Evolutionary conservation across 1,140 invertebrate species (phyloP).

Genomic region (Radopholus similis): DNA sequence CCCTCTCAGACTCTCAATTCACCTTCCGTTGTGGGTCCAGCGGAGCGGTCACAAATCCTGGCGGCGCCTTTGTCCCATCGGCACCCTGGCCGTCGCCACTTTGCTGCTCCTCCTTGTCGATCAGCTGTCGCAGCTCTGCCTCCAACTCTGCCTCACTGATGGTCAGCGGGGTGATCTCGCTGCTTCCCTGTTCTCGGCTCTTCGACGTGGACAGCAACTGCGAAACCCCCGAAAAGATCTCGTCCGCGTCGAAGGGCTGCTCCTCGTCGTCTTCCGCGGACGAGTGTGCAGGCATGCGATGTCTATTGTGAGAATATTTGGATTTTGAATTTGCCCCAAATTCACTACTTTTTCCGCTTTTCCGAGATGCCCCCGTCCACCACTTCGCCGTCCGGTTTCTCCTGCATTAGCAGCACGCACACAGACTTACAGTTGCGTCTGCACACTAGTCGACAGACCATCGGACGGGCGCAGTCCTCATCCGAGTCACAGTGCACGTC

Average conservation of each 20-base stretch:
- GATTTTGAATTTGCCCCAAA: neutral
- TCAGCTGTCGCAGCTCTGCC: conserved; percentile 21
- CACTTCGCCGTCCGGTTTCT: neutral
- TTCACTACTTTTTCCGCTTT: neutral
- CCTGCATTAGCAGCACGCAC: neutral
- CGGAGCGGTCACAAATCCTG: conserved; percentile 21
- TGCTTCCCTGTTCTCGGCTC: neutral
- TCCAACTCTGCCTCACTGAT: conserved; percentile 33
- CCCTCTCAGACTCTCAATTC: too few relatives aligned
- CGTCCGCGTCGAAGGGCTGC: neutral
- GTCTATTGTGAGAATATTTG: neutral
- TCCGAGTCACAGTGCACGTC: conserved; percentile 12
- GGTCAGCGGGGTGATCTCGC: conserved; percentile 24
- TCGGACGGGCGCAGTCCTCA: conserved; percentile 5
- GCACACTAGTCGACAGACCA: conserved; percentile 16
- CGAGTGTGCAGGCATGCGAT: neutral
- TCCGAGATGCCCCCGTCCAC: neutral
- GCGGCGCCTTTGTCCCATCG: neutral
- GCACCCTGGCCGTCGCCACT: neutral
- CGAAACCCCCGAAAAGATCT: neutral
- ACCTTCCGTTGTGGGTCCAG: too few relatives aligned
- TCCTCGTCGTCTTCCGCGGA: neutral
- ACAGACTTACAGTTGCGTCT: conserved; percentile 19
- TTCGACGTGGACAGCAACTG: neutral
- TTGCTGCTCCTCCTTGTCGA: neutral